Conservation (phyloP, 2,888 invertebrate genomes). For the Dusona sp. region DNA sequence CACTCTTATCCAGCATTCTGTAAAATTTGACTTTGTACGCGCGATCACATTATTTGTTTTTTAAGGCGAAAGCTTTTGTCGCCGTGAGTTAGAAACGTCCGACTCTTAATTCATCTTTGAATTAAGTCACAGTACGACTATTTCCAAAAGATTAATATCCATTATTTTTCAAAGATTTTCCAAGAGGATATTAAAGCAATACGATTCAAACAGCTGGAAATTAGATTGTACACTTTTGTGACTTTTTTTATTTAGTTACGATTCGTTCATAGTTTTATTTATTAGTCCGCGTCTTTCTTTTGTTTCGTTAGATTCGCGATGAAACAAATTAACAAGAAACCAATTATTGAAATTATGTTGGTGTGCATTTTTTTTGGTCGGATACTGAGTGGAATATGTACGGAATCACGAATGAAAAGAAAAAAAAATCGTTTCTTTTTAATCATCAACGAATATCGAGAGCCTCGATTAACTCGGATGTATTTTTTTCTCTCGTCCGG, state of each 20-base stretch:
- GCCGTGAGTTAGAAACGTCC: background rate
- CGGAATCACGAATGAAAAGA: background rate
- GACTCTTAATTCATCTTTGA: background rate
- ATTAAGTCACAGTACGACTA: background rate
- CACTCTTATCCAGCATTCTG: background rate
- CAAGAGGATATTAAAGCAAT: background rate
- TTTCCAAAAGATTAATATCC: no score
- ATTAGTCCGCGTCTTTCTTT: no score
- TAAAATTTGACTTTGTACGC: background rate
- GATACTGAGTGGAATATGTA: background rate
- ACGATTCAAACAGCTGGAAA: background rate
- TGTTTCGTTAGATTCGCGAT: background rate
- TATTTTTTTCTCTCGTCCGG: slow-evolving; percentile 74
- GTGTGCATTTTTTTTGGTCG: background rate
- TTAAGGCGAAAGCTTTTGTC: background rate
- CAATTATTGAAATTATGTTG: background rate
- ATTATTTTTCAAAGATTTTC: background rate
- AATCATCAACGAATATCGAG: slow-evolving; percentile 26
- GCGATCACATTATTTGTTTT: no score
- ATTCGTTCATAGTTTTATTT: no score
- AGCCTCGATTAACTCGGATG: slow-evolving; percentile 77
- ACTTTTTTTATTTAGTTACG: no score
- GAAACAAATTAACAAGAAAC: background rate
- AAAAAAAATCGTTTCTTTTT: slow-evolving; percentile 3
- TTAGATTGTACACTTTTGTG: no score